Evolutionary conservation across 2,888 invertebrate species (phyloP).

Genomic region (Hyppa rectilinea): DNA sequence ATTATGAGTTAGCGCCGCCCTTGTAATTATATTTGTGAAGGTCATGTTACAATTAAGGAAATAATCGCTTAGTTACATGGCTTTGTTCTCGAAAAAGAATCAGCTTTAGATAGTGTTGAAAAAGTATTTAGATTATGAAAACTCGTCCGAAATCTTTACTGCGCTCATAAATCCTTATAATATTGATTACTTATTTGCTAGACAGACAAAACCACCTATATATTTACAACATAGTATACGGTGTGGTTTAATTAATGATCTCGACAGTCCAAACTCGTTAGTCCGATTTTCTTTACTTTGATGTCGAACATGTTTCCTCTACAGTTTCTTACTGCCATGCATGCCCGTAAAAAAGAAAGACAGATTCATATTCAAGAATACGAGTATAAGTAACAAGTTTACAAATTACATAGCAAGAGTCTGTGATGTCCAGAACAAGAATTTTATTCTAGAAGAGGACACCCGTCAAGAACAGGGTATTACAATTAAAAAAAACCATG

Average conservation of each 20-base stretch:
- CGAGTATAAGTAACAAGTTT: not conserved
- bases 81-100: not conserved
- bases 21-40: constrained; percentile 66
- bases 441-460: not conserved
- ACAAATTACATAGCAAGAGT: not conserved
- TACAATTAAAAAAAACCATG: too few species aligned
- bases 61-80: constrained; percentile 55
- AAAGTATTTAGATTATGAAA: not conserved
- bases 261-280: too few species aligned
- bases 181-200: too few species aligned
- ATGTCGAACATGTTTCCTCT: not conserved
- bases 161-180: too few species aligned
- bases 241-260: too few species aligned
- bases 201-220: too few species aligned
- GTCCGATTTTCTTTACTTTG: not conserved
- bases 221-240: too few species aligned
- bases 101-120: not conserved
- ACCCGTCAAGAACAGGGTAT: too few species aligned
- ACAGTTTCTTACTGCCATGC: not conserved
- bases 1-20: constrained; percentile 62
- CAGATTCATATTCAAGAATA: not conserved
- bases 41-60: constrained; percentile 72
- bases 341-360: not conserved
- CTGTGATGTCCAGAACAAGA: not conserved
- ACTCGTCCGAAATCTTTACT: not conserved